Base-by-base conservation (phyloP, 2,113 vertebrate genomes). In the Pyxicephalus adspersus region DNA sequence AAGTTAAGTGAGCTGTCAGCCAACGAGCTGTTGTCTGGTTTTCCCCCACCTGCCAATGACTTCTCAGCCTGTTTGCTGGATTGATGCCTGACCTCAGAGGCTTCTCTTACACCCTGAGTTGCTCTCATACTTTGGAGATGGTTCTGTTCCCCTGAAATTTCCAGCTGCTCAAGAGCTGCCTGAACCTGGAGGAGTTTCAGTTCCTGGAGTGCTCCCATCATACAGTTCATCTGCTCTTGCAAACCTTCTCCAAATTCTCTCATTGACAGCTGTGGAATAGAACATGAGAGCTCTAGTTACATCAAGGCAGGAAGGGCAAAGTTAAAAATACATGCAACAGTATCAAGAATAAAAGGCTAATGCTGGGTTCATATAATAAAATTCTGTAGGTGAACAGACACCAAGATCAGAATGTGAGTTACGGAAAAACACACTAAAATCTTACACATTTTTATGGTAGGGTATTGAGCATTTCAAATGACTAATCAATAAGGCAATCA, bases 151-250 rank as follows among this genome's bases (percentile, higher is more conserved):
- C 91, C 95, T 0, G 96, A 95, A 83, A 99, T 92, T 80, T 98
- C 94, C 83, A 99, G 75, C 84, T 92, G 95, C 81, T 97, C 95
- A 83, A 99, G 71, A 0, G 96, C 96, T 0, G 96, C 94, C 91
- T 99, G 97, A 5, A 98, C 95, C 89, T 98, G 97, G 16, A 99
- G 96, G 22, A 99, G 94, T 85, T 98, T 98, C 87, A 99, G 94
- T 91, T 99, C 97, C 88, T 99, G 97, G 63, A 98, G 93, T 0
- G 97, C 97, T 0, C 96, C 96, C 97, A 98, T 99, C 97, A 99
- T 98, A 85, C 92, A 95, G 88, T 95, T 96, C 97, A 99, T 99
- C 94, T 98, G 97, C 83, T 94, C 94, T 23, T 98, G 96, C 84
- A 99, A 94, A 80, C 94, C 97, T 90, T 99, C 97, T 0, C 97